Evolutionary conservation across 2,113 vertebrate species (phyloP).

Genomic region (Rhea americana): DNA sequence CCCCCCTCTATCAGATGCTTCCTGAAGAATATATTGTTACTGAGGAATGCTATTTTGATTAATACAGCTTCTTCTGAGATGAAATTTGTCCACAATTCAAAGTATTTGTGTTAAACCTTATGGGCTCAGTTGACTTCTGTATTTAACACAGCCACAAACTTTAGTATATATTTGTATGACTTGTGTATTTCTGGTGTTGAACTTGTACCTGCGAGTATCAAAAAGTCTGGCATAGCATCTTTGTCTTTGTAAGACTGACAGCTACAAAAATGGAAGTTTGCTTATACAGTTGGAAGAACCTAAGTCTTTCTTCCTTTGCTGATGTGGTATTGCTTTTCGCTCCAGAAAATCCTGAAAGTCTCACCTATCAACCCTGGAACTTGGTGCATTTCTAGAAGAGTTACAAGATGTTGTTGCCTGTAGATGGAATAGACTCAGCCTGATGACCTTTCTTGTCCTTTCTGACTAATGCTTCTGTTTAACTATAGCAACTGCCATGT

Average conservation of each 20-base stretch:
- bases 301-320: background rate
- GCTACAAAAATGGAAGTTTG: background rate
- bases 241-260: background rate
- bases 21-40: background rate
- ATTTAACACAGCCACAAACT: background rate
- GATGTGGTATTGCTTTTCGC: background rate
- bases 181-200: background rate
- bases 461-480: background rate
- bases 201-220: background rate
- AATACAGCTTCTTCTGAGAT: background rate
- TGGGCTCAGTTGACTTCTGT: background rate
- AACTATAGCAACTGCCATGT: rapidly evolving
- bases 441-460: background rate
- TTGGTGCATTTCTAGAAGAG: background rate
- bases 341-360: background rate
- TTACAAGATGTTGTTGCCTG: background rate
- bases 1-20: background rate
- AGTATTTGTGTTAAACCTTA: background rate
- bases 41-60: background rate
- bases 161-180: background rate
- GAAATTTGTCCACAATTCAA: background rate
- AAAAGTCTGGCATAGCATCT: background rate
- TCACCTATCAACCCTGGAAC: background rate
- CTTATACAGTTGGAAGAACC: background rate
- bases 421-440: background rate